Conservation (phyloP, 2,797 vertebrate genomes). For the Lutjanus argentimaculatus region DNA sequence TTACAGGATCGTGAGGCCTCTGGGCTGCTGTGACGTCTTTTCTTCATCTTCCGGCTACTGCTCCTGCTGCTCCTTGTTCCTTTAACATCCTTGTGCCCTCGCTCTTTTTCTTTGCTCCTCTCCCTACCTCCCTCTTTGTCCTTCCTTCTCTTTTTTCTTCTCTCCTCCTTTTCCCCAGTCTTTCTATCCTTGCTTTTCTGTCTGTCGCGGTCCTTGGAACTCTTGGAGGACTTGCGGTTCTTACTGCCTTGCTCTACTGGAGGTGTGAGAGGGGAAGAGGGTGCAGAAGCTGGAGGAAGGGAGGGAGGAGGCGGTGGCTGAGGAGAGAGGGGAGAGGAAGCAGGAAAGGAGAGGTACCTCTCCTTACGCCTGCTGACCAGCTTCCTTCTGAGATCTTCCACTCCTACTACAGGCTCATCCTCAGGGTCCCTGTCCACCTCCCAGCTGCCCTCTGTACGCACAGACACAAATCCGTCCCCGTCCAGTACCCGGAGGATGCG, state of each 20-base stretch:
- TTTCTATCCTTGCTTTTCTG: constrained; percentile 82
- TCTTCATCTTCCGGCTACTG: constrained; percentile 83
- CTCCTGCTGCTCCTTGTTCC: constrained; percentile 78
- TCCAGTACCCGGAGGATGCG: constrained; percentile 89
- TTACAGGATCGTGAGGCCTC: constrained; percentile 80
- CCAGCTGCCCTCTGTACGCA: constrained; percentile 90
- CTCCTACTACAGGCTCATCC: constrained; percentile 83
- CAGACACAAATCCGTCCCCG: constrained; percentile 91
- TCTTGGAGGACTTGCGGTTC: constrained; percentile 83
- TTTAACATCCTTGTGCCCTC: constrained; percentile 69
- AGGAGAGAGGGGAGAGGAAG: constrained; percentile 83
- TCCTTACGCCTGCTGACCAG: constrained; percentile 91
- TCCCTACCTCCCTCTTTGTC: constrained; percentile 75
- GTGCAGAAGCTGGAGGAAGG: constrained; percentile 58
- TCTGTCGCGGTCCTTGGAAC: constrained; percentile 77
- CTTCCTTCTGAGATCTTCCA: constrained; percentile 91
- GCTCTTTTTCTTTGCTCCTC: constrained; percentile 73
- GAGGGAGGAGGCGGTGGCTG: constrained; percentile 58
- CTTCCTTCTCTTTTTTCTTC: constrained; percentile 80
- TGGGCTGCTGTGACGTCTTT: constrained; percentile 74
- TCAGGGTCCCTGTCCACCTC: constrained; percentile 71
- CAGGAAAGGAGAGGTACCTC: constrained; percentile 86
- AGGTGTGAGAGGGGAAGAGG: constrained; percentile 58
- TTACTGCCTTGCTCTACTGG: constrained; percentile 76
- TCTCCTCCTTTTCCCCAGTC: constrained; percentile 78